Evolutionary conservation across 2,888 invertebrate species (phyloP).

Genomic region (Caenorhabditis wallacei): DNA sequence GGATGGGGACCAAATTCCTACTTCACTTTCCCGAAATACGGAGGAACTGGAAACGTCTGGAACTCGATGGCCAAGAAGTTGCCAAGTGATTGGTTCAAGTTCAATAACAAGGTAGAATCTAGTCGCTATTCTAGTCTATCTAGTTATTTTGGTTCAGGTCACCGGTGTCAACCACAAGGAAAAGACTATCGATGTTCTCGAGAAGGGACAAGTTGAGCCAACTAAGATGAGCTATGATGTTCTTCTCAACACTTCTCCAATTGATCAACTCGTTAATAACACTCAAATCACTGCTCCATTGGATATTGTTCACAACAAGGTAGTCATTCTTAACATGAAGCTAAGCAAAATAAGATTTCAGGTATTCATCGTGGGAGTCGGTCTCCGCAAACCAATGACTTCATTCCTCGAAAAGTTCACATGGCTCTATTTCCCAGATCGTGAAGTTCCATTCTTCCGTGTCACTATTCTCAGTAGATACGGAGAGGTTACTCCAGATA

Average conservation of each 20-base stretch:
- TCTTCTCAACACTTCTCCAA: slow-evolving; percentile 80
- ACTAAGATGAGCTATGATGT: slow-evolving; percentile 76
- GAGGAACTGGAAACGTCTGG: slow-evolving; percentile 83
- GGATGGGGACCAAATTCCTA: slow-evolving; percentile 83
- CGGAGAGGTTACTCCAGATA: slow-evolving; percentile 82
- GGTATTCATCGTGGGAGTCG: slow-evolving; percentile 82
- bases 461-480: slow-evolving; percentile 82
- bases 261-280: slow-evolving; percentile 79
- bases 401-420: slow-evolving; percentile 80
- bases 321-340: neutral
- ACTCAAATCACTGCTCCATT: slow-evolving; percentile 78
- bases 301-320: slow-evolving; percentile 79
- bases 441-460: slow-evolving; percentile 82
- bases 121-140: too few species aligned
- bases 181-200: slow-evolving; percentile 72
- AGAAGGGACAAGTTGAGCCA: slow-evolving; percentile 65
- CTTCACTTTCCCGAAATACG: slow-evolving; percentile 82
- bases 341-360: slow-evolving; percentile 8
- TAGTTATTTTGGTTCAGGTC: too few species aligned
- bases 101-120: slow-evolving; percentile 72
- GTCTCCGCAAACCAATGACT: slow-evolving; percentile 80
- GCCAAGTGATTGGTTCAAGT: slow-evolving; percentile 80
- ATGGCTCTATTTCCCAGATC: slow-evolving; percentile 83
- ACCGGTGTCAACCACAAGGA: slow-evolving; percentile 70
- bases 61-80: slow-evolving; percentile 79